A percentile compares a stretch with the other conserved stretches of the same genome.
Conservation (phyloP, 2,888 invertebrate genomes). For the Mimumesa dahlbomi region DNA sequence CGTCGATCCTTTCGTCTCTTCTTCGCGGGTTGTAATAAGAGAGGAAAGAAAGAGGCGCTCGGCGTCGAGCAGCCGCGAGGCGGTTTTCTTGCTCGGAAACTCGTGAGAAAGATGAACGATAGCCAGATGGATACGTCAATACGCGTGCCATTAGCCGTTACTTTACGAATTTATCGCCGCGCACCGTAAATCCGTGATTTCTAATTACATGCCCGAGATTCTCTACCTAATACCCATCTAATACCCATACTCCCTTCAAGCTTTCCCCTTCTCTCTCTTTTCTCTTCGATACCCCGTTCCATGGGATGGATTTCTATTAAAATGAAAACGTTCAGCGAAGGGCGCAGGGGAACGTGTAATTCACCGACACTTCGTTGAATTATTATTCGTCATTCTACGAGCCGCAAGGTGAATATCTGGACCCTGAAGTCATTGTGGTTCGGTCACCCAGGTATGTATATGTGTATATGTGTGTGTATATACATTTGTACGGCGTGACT, state of each 20-base stretch:
- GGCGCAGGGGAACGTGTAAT: slow-evolving; percentile 32
- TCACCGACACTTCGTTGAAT: slow-evolving; percentile 38
- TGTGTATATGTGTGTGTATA: no score
- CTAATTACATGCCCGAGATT: slow-evolving; percentile 66
- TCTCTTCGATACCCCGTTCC: slow-evolving; percentile 13
- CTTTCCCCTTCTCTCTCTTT: neutral
- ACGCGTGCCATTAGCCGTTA: slow-evolving; percentile 67
- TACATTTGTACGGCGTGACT: no score
- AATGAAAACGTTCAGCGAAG: slow-evolving; percentile 46
- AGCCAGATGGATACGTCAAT: slow-evolving; percentile 69
- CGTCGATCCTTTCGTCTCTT: slow-evolving; percentile 36
- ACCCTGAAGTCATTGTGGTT: neutral
- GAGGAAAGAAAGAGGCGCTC: neutral
- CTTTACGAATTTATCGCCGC: slow-evolving; percentile 66
- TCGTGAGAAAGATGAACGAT: slow-evolving; percentile 75
- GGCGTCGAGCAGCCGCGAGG: slow-evolving; percentile 57
- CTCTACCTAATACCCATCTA: slow-evolving; percentile 1
- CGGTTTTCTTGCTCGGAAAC: slow-evolving; percentile 43
- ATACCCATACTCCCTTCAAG: no score
- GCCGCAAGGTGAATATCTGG: neutral
- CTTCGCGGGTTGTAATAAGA: slow-evolving; percentile 3
- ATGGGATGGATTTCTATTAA: slow-evolving; percentile 52
- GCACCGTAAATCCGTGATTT: slow-evolving; percentile 66
- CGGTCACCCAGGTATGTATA: no score
- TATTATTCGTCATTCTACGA: slow-evolving; percentile 34